Conservation (phyloP, 1,140 invertebrate species). For the Telenomus remus region DNA sequence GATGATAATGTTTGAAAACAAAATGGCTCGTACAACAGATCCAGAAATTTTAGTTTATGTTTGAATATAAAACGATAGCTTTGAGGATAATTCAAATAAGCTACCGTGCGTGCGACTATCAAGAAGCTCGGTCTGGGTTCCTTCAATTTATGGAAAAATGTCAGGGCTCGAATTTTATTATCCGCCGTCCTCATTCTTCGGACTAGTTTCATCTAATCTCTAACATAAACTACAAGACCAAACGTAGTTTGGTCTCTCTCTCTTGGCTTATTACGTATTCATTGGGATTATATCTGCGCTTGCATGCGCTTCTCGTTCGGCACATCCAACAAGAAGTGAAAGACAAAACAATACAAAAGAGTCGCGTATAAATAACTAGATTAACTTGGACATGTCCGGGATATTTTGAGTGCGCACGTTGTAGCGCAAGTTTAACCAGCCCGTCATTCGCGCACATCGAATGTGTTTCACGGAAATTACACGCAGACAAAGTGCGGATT, state of each 20-base stretch:
- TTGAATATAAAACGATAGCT: constrained; percentile 69
- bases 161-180: constrained; percentile 56
- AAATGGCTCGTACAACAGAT: too few species aligned
- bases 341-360: constrained; percentile 54
- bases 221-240: constrained; percentile 54
- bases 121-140: constrained; percentile 53
- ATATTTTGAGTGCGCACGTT: constrained; percentile 41
- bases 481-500: constrained; percentile 39
- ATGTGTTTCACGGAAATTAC: constrained; percentile 50
- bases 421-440: constrained; percentile 38
- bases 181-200: constrained; percentile 49
- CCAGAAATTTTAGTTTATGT: too few species aligned
- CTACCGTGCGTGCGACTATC: constrained; percentile 45
- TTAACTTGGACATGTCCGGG: constrained; percentile 50
- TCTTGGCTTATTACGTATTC: constrained; percentile 55
- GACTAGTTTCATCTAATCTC: constrained; percentile 58
- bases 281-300: constrained; percentile 57
- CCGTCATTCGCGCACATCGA: constrained; percentile 38
- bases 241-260: constrained; percentile 40
- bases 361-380: constrained; percentile 56
- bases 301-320: constrained; percentile 53
- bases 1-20: too few species aligned
- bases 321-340: constrained; percentile 51
- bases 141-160: constrained; percentile 69
- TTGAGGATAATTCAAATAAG: constrained; percentile 70